These are phyloP conservation scores for Prunella strophiata DNA, from an alignment of 2,797 vertebrate species.

Conservation along the genomic window DNA sequence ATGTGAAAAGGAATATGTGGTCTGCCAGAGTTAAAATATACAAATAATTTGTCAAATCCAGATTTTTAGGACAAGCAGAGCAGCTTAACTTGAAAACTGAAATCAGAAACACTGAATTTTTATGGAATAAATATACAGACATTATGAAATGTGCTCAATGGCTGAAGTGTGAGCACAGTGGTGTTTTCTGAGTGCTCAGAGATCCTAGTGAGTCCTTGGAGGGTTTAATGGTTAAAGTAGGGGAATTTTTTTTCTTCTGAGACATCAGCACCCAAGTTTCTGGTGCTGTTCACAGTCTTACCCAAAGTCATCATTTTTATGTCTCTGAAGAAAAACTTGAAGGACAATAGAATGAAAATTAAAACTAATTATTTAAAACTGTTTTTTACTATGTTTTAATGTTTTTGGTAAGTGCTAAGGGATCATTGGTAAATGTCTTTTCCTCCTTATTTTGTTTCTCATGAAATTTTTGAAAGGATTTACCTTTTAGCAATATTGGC, in stretches of 20 bases:
- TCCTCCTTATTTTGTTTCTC: neutral
- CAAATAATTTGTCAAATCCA: neutral
- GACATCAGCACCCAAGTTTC: neutral
- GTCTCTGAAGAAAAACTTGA: neutral
- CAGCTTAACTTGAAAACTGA: neutral
- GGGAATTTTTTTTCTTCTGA: neutral
- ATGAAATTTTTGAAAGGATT: neutral
- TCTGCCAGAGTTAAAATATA: neutral
- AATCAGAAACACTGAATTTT: neutral
- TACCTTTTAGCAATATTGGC: neutral
- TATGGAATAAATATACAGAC: neutral
- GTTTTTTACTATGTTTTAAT: neutral
- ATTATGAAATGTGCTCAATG: neutral
- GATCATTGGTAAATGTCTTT: neutral
- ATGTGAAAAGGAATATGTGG: rapidly evolving
- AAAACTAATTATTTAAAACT: neutral
- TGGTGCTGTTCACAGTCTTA: neutral
- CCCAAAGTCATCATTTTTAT: neutral
- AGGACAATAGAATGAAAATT: neutral
- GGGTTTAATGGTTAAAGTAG: neutral
- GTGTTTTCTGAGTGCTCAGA: neutral
- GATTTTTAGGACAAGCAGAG: neutral
- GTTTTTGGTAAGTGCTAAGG: neutral
- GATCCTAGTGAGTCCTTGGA: neutral
- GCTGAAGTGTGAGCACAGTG: neutral